These are phyloP conservation scores for Unio delphinus DNA, from an alignment of 2,888 invertebrate genomes.

Conservation along the genomic window DNA sequence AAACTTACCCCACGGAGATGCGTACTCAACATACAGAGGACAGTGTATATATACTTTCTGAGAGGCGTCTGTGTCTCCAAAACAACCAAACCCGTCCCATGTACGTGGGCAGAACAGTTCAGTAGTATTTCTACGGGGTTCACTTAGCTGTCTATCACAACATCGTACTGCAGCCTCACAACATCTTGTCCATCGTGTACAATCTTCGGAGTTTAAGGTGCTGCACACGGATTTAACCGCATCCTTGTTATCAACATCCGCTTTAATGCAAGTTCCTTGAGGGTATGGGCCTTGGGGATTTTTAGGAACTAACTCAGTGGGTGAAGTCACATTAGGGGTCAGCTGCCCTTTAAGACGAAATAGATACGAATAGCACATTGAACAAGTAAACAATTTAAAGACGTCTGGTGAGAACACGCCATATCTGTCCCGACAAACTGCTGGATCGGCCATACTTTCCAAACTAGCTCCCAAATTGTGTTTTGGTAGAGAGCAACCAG, in stretches of 20 bases:
- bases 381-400: slow-evolving; percentile 41
- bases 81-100: slow-evolving; percentile 61
- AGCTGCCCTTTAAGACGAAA: slow-evolving; percentile 28
- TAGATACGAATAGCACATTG: slow-evolving; percentile 50
- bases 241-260: slow-evolving; percentile 40
- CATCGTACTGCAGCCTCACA: slow-evolving; percentile 42
- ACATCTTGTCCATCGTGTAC: slow-evolving; percentile 50
- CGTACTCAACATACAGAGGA: slow-evolving; percentile 69
- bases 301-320: slow-evolving; percentile 15
- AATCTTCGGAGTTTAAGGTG: slow-evolving; percentile 35
- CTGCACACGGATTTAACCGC: slow-evolving; percentile 30
- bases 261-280: slow-evolving; percentile 16
- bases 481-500: too few relatives aligned
- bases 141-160: slow-evolving; percentile 38
- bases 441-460: background rate
- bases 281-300: slow-evolving; percentile 12
- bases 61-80: slow-evolving; percentile 40
- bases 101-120: slow-evolving; percentile 48
- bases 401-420: slow-evolving; percentile 16
- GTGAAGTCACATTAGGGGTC: slow-evolving; percentile 6
- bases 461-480: too few relatives aligned
- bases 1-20: slow-evolving; percentile 59
- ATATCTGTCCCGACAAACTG: slow-evolving; percentile 26
- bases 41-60: slow-evolving; percentile 55
- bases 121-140: slow-evolving; percentile 13